phyloP scores from a whole-genome alignment of 2,797 vertebrate genomes.

The Sitta carolinensis region DNA sequence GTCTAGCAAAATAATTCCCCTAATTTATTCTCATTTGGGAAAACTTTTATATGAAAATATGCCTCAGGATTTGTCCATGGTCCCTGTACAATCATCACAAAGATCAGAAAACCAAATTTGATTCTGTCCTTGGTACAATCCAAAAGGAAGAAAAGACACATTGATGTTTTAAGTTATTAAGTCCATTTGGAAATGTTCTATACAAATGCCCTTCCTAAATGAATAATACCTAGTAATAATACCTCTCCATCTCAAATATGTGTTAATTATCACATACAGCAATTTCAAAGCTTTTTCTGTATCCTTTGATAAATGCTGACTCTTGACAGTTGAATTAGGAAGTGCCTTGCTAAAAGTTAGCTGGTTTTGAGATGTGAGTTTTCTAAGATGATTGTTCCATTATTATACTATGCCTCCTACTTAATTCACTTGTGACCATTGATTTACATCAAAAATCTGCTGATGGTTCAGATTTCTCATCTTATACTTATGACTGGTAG shows the following conservation, averaged over 20 bases:
- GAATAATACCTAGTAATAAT: background rate
- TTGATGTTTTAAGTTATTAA: background rate
- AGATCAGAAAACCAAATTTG: background rate
- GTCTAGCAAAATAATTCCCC: background rate
- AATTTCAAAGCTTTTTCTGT: background rate
- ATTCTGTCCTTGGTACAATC: background rate
- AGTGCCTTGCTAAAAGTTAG: background rate
- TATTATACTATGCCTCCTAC: conserved; percentile 9
- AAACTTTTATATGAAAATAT: background rate
- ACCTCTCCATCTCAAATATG: background rate
- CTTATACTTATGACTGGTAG: conserved; percentile 35
- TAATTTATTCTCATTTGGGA: background rate
- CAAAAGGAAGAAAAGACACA: background rate
- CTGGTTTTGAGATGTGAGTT: conserved; percentile 5
- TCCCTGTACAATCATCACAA: background rate
- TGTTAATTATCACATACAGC: background rate
- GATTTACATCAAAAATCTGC: conserved; percentile 66
- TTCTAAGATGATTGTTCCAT: conserved; percentile 33
- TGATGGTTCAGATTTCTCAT: conserved; percentile 56
- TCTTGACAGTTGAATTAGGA: conserved; percentile 16
- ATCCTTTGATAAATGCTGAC: conserved; percentile 48
- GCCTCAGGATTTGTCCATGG: background rate
- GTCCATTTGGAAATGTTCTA: background rate
- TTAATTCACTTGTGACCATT: conserved; percentile 44
- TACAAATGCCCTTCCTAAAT: background rate